Base-by-base conservation (phyloP, 2,888 invertebrate species). In the Phragmatobia fuliginosa region DNA sequence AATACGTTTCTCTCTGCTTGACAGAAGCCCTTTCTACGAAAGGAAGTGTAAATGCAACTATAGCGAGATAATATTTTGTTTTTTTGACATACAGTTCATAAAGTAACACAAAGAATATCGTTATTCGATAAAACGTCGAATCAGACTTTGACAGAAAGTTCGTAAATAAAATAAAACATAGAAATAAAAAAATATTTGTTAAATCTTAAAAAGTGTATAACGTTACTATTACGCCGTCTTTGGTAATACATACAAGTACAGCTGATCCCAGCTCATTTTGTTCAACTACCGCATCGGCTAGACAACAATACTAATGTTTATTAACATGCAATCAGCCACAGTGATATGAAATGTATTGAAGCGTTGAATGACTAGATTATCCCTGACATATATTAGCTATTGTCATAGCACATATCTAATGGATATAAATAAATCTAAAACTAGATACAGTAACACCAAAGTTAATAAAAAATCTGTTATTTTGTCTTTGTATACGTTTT, bases 221-320 rank as follows among this genome's bases (percentile, higher is more conserved):
- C 1, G 0, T 45, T 8, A 45, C 1, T 8, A 45, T n/a, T 45
- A 45, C 45, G n/a, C 21, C 4, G 56, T 11, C 14, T 56, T 56
- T 28, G 5, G 16, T 41, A 1, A 5, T 41, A 18, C 18, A 41
- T 14, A 16, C n/a, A n/a, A n/a, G n/a, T n/a, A n/a, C 16, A 58
- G 31, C 28, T 58, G 18, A 58, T 31, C 58, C 31, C 14, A 58
- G 28, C 28, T 41, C 16, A 41, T 41, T 32, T 33, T 62, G 62
- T 62, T 38, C 16, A 62, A 62, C 38, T 62, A 28, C 25, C 62
- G 41, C 38, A 41, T 28, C 41, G 62, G 38, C 62, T 62, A 62
- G 62, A 41, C 62, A 16, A 36, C 32, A 58, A 16, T 28, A 58
- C 31, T 6, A 14, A 28, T 58, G 28, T 31, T 58, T 31, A 58